Evolutionary conservation across 2,888 invertebrate genomes (phyloP).

Genomic region (Buathra laborator): DNA sequence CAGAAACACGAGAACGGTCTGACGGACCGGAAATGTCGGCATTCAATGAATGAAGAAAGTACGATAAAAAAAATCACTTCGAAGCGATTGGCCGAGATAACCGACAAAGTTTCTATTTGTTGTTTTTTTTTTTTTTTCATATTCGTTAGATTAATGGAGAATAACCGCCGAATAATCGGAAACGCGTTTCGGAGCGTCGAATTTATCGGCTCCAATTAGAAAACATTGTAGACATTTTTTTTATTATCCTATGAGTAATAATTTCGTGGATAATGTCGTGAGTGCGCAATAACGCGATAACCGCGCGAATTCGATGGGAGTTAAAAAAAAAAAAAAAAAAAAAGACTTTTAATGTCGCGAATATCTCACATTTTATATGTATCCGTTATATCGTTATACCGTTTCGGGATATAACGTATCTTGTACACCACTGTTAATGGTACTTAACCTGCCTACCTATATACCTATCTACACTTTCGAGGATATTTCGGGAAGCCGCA

Average conservation of each 20-base stretch:
- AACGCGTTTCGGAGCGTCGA: background rate
- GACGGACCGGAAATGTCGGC: constrained; percentile 15
- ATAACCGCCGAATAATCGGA: background rate
- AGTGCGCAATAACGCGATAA: constrained; percentile 37
- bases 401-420: constrained; percentile 27
- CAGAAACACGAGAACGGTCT: constrained; percentile 6
- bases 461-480: background rate
- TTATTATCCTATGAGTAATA: background rate
- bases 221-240: background rate
- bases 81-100: background rate
- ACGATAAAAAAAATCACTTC: background rate
- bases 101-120: background rate
- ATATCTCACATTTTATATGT: constrained; percentile 17
- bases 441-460: background rate
- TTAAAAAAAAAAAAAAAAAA: constrained; percentile 1
- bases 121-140: background rate
- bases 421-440: constrained; percentile 41
- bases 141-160: background rate
- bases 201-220: background rate
- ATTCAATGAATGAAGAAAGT: background rate
- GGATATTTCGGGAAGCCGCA: constrained; percentile 29
- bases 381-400: constrained; percentile 4
- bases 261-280: constrained; percentile 19
- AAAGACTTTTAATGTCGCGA: background rate
- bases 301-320: background rate